Evolutionary conservation across 2,113 vertebrate species (phyloP), one percentile per base, ranked within the genome.

Genomic region (Zootoca vivipara): DNA sequence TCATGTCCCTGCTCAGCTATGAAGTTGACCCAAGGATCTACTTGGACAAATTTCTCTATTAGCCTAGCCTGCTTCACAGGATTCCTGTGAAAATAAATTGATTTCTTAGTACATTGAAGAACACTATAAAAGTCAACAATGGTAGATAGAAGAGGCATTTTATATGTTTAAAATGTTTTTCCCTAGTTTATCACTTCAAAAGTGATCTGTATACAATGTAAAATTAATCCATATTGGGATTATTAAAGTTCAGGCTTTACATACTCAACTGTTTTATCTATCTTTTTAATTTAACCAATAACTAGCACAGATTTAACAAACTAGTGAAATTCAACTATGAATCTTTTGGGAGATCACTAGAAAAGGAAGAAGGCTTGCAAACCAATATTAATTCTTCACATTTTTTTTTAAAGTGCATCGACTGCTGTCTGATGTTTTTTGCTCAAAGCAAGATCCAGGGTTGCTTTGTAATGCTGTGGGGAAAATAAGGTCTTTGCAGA

Each of bases 391-490:
- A 70, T 70, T 83, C 67, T 72, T 83, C 15, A 83, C 46, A 56
- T 33, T 38, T 35, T 82, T 42, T 82, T 69, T 26, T 12, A 42
- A 65, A 65, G 64, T 24, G 58, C 62, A 67, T 69, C 38, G 42
- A 42, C 81, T 52, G 35, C 82, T 70, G 15, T 70, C 67, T 83
- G 65, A 83, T 83, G 30, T 52, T 70, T 83, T 67, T 83, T 69
- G 30, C 67, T 72, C 26, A 83, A 72, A 70, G 82, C 28, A 83
- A n/a, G 16, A 72, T 83, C 65, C 20, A 72, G 38, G 40, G n/a
- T 40, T 83, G 82, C 82, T 83, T 83, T 83, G 67, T 83, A 72
- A 69, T 70, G 38, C 38, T 83, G 38, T 72, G 40, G 52, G 65
- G 24, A 67, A 70, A 72, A 70, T 70, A 83, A 46, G 52, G 7